phyloP scores from a whole-genome alignment of 1,140 invertebrate species.

The Pseudomyrmex pallidus region DNA sequence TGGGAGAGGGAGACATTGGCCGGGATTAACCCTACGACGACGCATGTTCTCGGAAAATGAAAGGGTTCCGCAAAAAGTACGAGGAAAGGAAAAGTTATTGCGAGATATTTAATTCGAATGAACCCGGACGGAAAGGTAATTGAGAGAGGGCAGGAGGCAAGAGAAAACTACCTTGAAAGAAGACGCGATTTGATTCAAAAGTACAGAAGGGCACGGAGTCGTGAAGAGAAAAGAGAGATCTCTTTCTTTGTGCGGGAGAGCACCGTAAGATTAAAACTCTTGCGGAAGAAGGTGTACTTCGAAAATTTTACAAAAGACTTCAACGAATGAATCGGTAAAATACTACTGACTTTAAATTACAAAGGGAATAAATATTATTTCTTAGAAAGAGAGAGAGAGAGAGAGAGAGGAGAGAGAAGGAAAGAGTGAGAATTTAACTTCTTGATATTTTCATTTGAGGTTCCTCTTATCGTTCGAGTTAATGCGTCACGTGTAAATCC shows the following conservation, averaged over 20 bases:
- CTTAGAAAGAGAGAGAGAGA: too few species aligned
- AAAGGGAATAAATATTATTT: not conserved
- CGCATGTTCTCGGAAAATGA: conserved; percentile 5
- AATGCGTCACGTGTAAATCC: conserved; percentile 10
- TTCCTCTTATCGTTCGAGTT: not conserved
- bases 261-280: not conserved
- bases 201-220: not conserved
- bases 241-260: too few species aligned
- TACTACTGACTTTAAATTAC: not conserved
- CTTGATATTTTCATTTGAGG: not conserved
- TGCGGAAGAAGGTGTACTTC: not conserved
- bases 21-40: conserved; percentile 17
- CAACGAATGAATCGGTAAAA: not conserved
- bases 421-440: not conserved
- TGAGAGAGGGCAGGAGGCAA: not conserved
- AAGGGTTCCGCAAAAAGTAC: not conserved
- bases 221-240: not conserved
- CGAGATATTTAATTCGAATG: conserved; percentile 43
- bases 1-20: not conserved
- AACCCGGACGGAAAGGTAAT: not conserved
- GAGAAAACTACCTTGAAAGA: not conserved
- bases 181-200: conserved; percentile 10
- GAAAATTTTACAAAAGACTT: not conserved
- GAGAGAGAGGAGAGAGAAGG: too few species aligned
- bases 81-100: not conserved